Evolutionary conservation across 2,797 vertebrate species (phyloP), one percentile per base, ranked within the genome.

Genomic region (Calcarius lapponicus): DNA sequence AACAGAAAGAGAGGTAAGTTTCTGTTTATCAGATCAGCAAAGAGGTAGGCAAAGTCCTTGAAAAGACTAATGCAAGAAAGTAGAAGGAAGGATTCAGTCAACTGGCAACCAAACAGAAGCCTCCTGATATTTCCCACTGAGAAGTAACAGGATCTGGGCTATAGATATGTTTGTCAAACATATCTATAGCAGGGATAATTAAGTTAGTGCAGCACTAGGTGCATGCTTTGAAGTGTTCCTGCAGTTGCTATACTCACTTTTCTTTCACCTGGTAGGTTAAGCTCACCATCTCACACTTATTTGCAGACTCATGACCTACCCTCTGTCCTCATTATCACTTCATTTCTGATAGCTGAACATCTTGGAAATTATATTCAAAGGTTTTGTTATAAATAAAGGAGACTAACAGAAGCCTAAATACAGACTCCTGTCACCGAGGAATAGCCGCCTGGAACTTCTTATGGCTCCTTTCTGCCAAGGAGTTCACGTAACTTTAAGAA

Each of bases 141-240:
- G 96, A 97, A 96, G 97, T 97, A 98, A 98, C 92, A 92, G 79
- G 95, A 98, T 97, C 98, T 91, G 31, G 81, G 90, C 80, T 97
- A 95, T 47, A 97, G 98, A 97, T 96, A 97, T 84, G 95, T 94
- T 97, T 96, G 85, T 76, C 95, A 97, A 97, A 95, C 88, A 50
- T 97, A 98, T 97, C 98, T 96, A 95, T 96, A 97, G 95, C 95
- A 72, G 93, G 72, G 95, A 97, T 98, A 98, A 98, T 98, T 98
- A 96, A 97, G 97, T 98, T 97, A 98, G 95, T 20, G 78, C 92
- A 97, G 93, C 87, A 97, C 95, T 84, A 95, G 93, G 93, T 86
- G 38, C 91, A 45, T 28, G 92, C 97, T 98, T 98, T 98, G 97
- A 98, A 97, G 97, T 95, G 79, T 70, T 90, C 88, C 25, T 71